These are phyloP conservation scores for Macaca fascicularis DNA, from an alignment of 2,113 vertebrate species.

Conservation along the genomic window T2T-MFA8v1.1 NC_088386.1:82007001-82007500, in stretches of 20 bases:
- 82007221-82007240: not conserved
- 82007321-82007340: not conserved
- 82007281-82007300: not conserved
- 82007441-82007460: not conserved
- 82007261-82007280: not conserved
- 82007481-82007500: conserved; percentile 9
- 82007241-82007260: not conserved
- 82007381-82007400: not conserved
- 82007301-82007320: conserved; percentile 8
- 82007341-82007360: conserved; percentile 32
- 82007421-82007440: not conserved
- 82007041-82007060: not conserved
- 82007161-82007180: not conserved
- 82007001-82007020: not conserved
- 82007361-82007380: conserved; percentile 21
- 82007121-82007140: not conserved
- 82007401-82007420: conserved; percentile 10
- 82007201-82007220: not conserved
- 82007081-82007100: not conserved
- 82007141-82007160: not conserved
- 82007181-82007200: not conserved
- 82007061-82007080: conserved; percentile 31
- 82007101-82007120: not conserved
- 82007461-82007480: not conserved
- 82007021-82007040: not conserved